A percentile compares a stretch with the other conserved stretches of the same genome.
Evolutionary conservation across 2,113 vertebrate species (phyloP).

Genomic region (Emydocephalus ijimae): DNA sequence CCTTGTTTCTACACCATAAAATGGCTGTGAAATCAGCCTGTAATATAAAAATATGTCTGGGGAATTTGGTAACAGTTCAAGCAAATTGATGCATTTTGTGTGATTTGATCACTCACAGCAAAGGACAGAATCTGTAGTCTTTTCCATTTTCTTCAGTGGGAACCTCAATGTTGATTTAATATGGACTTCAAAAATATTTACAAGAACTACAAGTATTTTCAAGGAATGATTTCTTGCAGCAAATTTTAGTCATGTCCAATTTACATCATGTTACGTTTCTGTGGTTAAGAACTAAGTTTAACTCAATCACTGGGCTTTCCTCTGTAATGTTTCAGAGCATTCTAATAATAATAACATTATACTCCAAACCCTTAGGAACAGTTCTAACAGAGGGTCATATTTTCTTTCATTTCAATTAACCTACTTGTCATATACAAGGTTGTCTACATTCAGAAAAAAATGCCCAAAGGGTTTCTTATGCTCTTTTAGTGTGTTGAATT

Average conservation of each 20-base stretch:
- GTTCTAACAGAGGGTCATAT: constrained; percentile 62
- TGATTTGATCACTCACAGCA: not conserved
- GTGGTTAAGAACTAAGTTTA: constrained; percentile 55
- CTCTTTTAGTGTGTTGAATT: constrained; percentile 61
- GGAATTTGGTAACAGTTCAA: not conserved
- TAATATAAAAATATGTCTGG: not conserved
- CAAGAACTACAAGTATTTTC: constrained; percentile 59
- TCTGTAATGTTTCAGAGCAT: constrained; percentile 54
- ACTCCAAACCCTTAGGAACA: constrained; percentile 59
- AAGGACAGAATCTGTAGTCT: not conserved
- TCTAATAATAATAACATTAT: constrained; percentile 64
- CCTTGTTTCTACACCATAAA: not conserved
- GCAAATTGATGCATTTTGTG: not conserved
- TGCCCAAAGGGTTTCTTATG: constrained; percentile 61
- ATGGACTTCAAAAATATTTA: constrained; percentile 45
- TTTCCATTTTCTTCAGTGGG: constrained; percentile 35
- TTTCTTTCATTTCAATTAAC: constrained; percentile 68
- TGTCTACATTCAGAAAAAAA: constrained; percentile 54
- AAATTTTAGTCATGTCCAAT: constrained; percentile 62
- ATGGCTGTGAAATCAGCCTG: not conserved
- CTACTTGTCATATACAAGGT: constrained; percentile 63
- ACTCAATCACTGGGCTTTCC: constrained; percentile 24
- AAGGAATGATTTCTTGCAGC: constrained; percentile 55
- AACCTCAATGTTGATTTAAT: constrained; percentile 40
- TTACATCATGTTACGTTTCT: constrained; percentile 40